Percentiles rank a stretch among this genome's conserved stretches.
These are phyloP conservation scores for Coendou prehensilis DNA, from an alignment of 2,797 vertebrate species.

Conservation along the genomic window DNA sequence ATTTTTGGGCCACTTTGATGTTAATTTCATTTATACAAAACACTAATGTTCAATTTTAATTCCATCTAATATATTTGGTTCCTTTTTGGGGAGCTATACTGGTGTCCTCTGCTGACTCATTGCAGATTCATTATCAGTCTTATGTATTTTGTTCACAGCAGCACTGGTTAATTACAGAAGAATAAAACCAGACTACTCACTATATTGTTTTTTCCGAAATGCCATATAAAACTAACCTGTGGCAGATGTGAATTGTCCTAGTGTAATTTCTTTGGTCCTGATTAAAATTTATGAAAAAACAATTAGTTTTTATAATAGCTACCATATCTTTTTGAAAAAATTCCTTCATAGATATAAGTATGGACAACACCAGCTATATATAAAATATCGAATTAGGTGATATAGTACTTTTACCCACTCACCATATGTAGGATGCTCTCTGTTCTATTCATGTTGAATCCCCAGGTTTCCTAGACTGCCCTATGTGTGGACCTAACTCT, in stretches of 20 bases:
- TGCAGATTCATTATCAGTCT: neutral
- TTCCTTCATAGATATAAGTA: neutral
- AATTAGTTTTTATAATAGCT: constrained; percentile 13
- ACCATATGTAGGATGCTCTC: neutral
- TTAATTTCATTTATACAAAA: neutral
- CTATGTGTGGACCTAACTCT: neutral
- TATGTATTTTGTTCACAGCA: neutral
- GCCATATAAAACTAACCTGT: neutral
- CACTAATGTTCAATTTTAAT: neutral
- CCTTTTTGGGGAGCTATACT: neutral
- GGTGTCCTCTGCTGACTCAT: neutral
- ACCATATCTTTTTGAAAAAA: neutral
- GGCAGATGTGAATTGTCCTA: neutral
- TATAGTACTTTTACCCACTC: neutral
- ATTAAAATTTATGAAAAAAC: neutral
- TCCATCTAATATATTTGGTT: neutral
- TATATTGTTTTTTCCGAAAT: neutral
- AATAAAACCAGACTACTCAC: neutral
- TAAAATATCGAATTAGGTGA: neutral
- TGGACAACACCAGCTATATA: neutral
- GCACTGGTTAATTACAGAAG: neutral
- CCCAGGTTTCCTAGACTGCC: fast-evolving
- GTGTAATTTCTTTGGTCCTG: neutral
- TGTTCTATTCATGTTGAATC: neutral
- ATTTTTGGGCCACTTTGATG: neutral